Evolutionary conservation across 2,888 invertebrate genomes (phyloP).

Genomic region (Clistopyga incitator): DNA sequence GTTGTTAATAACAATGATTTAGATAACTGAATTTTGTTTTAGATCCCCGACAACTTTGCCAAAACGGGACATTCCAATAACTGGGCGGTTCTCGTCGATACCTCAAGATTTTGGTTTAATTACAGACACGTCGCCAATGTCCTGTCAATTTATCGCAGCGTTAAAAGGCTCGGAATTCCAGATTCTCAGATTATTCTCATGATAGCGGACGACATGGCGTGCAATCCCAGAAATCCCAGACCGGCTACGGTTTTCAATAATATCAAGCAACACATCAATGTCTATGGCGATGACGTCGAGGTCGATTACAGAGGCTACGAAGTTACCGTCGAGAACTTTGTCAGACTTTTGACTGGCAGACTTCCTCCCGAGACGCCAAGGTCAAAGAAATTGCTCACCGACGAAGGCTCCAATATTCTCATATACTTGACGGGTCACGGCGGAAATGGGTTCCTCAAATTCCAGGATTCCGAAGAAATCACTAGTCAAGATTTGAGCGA

Average conservation of each 20-base stretch:
- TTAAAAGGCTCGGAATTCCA: conserved; percentile 99
- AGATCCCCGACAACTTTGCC: conserved; percentile 86
- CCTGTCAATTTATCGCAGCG: conserved; percentile 98
- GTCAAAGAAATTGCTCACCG: conserved; percentile 97
- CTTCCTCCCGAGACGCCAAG: conserved; percentile 96
- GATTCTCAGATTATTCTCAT: conserved; percentile 99
- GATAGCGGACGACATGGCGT: conserved; percentile 99
- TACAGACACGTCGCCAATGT: conserved; percentile 99
- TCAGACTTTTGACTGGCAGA: conserved; percentile 96
- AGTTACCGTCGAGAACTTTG: conserved; percentile 99
- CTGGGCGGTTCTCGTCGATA: conserved; percentile 99
- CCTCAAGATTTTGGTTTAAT: conserved; percentile 99
- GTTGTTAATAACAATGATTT: not conserved
- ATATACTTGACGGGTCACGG: conserved; percentile 99
- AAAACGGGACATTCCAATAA: conserved; percentile 96
- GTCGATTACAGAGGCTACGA: conserved; percentile 98
- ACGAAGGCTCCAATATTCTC: conserved; percentile 98
- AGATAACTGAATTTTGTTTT: conserved; percentile 44
- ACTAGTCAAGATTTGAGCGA: conserved; percentile 99
- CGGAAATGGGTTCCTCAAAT: conserved; percentile 99
- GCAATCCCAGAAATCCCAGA: conserved; percentile 98
- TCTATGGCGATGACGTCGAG: conserved; percentile 99
- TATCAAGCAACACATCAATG: conserved; percentile 98
- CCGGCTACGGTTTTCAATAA: conserved; percentile 99
- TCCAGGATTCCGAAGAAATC: conserved; percentile 99